Evolutionary conservation across 1,140 invertebrate genomes (phyloP).

Genomic region (Scaptomyza pallida): DNA sequence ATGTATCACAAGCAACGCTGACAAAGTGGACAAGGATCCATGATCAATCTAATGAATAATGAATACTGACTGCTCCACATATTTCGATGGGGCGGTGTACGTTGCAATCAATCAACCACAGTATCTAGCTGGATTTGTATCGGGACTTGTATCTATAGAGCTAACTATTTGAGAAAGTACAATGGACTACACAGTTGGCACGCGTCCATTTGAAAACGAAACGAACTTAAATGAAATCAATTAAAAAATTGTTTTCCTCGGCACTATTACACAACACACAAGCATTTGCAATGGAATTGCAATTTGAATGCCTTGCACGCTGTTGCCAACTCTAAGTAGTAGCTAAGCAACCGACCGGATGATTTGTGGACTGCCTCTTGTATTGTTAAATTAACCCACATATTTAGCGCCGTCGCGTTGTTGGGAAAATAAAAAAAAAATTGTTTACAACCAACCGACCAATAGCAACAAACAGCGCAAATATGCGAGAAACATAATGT

Average conservation of each 20-base stretch:
- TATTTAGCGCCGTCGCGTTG: constrained; percentile 25
- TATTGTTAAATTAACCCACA: constrained; percentile 43
- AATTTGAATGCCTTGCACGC: constrained; percentile 43
- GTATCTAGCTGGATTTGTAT: constrained; percentile 6
- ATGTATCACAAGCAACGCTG: constrained; percentile 66
- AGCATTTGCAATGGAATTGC: constrained; percentile 32
- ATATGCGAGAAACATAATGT: constrained; percentile 13
- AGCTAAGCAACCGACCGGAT: constrained; percentile 20
- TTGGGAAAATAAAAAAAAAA: constrained; percentile 43
- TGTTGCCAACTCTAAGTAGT: constrained; percentile 17
- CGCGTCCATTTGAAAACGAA: constrained; percentile 53
- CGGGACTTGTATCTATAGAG: constrained; percentile 1
- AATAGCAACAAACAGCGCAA: constrained; percentile 29
- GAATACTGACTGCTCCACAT: constrained; percentile 32
- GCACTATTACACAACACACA: constrained; percentile 49
- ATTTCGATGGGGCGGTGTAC: constrained; percentile 45
- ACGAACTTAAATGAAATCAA: constrained; percentile 54
- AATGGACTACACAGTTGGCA: constrained; percentile 42
- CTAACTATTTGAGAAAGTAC: constrained; percentile 47
- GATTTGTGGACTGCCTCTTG: constrained; percentile 38
- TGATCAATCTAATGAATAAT: constrained; percentile 69
- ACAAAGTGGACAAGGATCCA: constrained; percentile 77
- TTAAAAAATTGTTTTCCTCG: constrained; percentile 59
- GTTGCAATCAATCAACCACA: constrained; percentile 14
- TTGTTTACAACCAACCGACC: constrained; percentile 27